Base-by-base conservation (phyloP, 1,140 invertebrate species). In the Scaptomyza hsui region DNA sequence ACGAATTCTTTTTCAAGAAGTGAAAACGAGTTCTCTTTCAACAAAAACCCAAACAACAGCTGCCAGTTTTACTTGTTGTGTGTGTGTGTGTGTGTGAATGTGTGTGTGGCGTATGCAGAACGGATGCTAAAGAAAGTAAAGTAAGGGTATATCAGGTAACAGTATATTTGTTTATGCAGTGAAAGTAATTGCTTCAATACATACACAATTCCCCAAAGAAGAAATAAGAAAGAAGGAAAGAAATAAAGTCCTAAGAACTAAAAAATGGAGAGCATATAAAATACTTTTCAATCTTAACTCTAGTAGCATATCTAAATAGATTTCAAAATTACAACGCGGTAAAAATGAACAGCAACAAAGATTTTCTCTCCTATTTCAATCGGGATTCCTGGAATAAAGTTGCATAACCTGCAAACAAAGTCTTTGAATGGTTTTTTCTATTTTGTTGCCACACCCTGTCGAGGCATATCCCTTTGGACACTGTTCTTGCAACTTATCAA, bases 401-500 rank as follows among this genome's bases (percentile, higher is more conserved):
- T 68, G 63, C 62, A 16, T 26, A 67, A 53, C 26, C 51, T 63
- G 60, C 53, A 24, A 26, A 52, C 9, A 37, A 39, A 70, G 70
- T 70, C 35, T 4, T 21, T 41, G 24, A 61, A 62, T 56, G 35
- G 35, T 18, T 39, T 29, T 10, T 32, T 32, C 29, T 1, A 1
- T 4, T 5, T 5, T 37, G 13, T 12, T 35, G 16, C 4, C 51
- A 63, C 32, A 39, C 32, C 45, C 39, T 39, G 48, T 59, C 49
- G 37, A 41, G 48, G 39, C 47, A 60, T 48, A 72, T 67, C 55
- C 68, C 44, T 61, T 64, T 37, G 52, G 26, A 7, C 26, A 29
- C 16, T 37, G 45, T 51, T 73, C 68, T 73, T 63, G 62, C 70
- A 76, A 76, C 70, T 76, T 72, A 76, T 73, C 70, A 69, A 76